Evolutionary conservation across 2,113 vertebrate species (phyloP), one percentile per base, ranked within the genome.

Genomic region (Eolophus roseicapilla): DNA sequence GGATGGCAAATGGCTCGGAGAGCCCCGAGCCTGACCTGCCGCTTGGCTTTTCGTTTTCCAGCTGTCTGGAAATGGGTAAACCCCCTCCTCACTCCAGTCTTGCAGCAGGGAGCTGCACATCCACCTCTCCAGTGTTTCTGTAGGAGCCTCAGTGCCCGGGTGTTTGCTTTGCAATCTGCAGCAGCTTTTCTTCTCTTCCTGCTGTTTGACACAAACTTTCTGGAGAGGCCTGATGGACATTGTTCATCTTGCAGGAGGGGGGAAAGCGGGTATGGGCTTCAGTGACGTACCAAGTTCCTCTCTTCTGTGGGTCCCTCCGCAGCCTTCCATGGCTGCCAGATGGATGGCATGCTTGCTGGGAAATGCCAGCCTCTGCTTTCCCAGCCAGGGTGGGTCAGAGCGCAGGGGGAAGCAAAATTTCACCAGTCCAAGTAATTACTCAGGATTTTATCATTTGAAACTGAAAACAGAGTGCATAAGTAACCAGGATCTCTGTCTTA

Each of bases 401-500:
- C 17, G 0, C 78, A 0, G 0, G 64, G 64, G 85, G 76, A 84
- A 90, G 63, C 73, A 84, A 47, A 87, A 44, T 79, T 82, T 75
- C 80, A 55, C 44, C 74, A 16, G 53, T 25, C 70, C 76, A 5
- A 80, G 82, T 93, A 90, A 92, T 95, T 95, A 93, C 92, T 85
- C 19, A 3, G 88, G 77, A 86, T 93, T 95, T 96, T 93, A 93
- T 88, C 82, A 53, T 85, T 96, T 5, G 4, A 76, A 86, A 95
- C 88, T 69, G 43, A 86, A 88, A 82, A 1, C 74, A 47, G 62
- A 69, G 88, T 55, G 95, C 68, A 92, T 92, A 96, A 96, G 96
- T 94, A 94, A 95, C 92, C 49, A 6, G 55, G 83, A 60, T 94
- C 91, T 93, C 92, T 74, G 73, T 88, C 92, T 79, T 94, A 95